Evolutionary conservation across 2,888 invertebrate genomes (phyloP).

Genomic region (Noctuana brunneofusca): DNA sequence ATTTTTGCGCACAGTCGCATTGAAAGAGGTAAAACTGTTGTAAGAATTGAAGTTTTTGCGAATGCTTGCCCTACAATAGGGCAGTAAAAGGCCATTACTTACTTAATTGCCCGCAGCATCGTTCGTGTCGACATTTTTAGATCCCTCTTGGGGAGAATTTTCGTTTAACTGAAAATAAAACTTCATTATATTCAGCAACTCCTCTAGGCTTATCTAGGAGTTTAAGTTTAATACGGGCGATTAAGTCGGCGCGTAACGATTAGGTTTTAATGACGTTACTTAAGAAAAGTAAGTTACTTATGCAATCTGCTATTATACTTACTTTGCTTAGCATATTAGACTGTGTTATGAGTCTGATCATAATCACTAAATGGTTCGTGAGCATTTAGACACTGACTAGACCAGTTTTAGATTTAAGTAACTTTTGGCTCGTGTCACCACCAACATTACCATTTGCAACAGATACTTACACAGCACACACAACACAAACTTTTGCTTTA

Average conservation of each 20-base stretch:
- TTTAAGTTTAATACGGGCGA: constrained; percentile 19
- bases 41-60: constrained; percentile 26
- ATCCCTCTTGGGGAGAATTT: constrained; percentile 30
- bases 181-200: constrained; percentile 28
- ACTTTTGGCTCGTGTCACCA: no score
- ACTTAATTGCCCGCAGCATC: constrained; percentile 31
- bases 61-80: constrained; percentile 20
- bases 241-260: constrained; percentile 4
- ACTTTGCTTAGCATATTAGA: no score
- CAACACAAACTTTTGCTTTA: no score
- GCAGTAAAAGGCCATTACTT: constrained; percentile 31
- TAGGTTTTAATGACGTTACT: neutral
- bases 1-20: neutral
- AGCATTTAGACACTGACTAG: no score
- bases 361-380: no score
- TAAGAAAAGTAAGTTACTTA: neutral
- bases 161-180: constrained; percentile 32
- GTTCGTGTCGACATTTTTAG: constrained; percentile 31
- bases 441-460: no score
- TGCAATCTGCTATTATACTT: neutral
- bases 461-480: no score
- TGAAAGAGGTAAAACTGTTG: constrained; percentile 19
- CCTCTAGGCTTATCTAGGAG: constrained; percentile 20
- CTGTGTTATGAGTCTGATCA: no score
- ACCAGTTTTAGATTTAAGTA: no score